Base-by-base conservation (phyloP, 2,888 invertebrate species). In the Bimastos eiseni region DNA sequence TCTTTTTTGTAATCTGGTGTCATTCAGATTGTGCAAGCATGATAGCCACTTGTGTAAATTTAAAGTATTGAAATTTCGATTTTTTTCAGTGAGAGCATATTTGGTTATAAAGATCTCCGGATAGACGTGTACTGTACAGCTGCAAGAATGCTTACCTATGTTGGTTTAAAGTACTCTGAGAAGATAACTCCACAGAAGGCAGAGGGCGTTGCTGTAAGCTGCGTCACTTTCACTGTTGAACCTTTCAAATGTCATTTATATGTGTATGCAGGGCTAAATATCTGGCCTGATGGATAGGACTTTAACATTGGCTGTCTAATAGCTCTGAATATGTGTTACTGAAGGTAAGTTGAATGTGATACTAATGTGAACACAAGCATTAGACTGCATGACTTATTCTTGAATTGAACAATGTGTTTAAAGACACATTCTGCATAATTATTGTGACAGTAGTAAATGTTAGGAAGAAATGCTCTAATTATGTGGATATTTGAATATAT, bases 91-190 rank as follows among this genome's bases (percentile, higher is more conserved):
- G 99, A 99, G 95, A 97, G 97, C 92, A 98, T 99, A 94, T 98
- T 98, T 96, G 99, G 99, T 6, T 99, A 98, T 94, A 97, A 97
- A 94, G 97, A 97, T 93, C 95, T 99, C 70, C 96, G 96, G 91
- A 96, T 98, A 6, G 96, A 97, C 92, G 95, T 98, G 6, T 97
- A 97, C 94, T 98, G 97, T 94, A 97, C 97, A 91, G 98, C 98
- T 90, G 97, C 97, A 36, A 97, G 97, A 92, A 96, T 98, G 91
- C 97, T 97, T 93, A 97, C 98, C 90, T 98, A 97, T 94, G 95
- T 98, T 90, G 97, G 97, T 90, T 96, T 98, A 93, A 96, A 96
- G 89, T 98, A 97, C 94, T 95, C 96, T 21, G 97, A 97, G 90
- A 97, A 97, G 95, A 96, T 97, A 88, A 94, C 95, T 90, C 94